Percentiles rank a stretch among this genome's conserved stretches.
These are phyloP conservation scores for Myxocyprinus asiaticus DNA, from an alignment of 2,113 vertebrate species.

Conservation along the genomic window DNA sequence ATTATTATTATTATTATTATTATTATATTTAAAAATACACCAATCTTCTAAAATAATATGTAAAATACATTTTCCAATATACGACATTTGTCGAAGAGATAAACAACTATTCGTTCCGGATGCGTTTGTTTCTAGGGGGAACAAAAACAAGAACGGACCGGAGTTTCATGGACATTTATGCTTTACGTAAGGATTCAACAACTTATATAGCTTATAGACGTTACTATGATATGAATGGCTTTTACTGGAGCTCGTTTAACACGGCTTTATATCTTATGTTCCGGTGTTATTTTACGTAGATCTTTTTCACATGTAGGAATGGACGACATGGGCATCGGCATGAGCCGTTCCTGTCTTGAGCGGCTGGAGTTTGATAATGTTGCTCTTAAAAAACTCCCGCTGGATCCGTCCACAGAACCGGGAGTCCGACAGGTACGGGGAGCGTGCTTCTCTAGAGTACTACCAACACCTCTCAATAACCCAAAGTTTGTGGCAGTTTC, in stretches of 20 bases:
- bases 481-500: conserved; percentile 86
- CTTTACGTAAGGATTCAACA: conserved; percentile 57
- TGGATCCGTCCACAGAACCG: conserved; percentile 77
- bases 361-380: conserved; percentile 85
- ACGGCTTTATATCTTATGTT: conserved; percentile 16
- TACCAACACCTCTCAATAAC: conserved; percentile 73
- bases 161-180: too few relatives aligned
- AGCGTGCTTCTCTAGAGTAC: conserved; percentile 86
- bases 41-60: too few relatives aligned
- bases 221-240: conserved; percentile 63
- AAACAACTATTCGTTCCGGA: conserved; percentile 36
- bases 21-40: too few relatives aligned
- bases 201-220: conserved; percentile 7
- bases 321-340: conserved; percentile 63
- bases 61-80: too few relatives aligned
- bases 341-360: conserved; percentile 70
- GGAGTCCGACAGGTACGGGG: conserved; percentile 80
- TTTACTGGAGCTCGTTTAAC: conserved; percentile 46
- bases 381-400: conserved; percentile 80
- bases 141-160: conserved; percentile 53
- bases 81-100: too few relatives aligned
- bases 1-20: too few relatives aligned
- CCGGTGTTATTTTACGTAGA: conserved; percentile 43
- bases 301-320: conserved; percentile 52
- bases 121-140: conserved; percentile 57